phyloP scores from a whole-genome alignment of 2,113 vertebrate genomes.

The Xiphias gladius region DNA sequence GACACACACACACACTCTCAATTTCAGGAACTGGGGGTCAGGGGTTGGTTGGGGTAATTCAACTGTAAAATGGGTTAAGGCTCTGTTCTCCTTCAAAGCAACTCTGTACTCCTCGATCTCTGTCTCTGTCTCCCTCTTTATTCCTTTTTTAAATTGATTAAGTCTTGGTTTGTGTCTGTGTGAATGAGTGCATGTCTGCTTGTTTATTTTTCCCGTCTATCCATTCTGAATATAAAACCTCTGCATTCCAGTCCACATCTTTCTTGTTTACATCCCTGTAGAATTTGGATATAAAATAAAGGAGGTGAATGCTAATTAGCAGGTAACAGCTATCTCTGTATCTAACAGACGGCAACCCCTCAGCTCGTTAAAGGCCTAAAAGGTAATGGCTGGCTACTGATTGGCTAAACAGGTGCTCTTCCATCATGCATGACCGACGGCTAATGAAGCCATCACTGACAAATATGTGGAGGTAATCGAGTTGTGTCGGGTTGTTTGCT shows the following conservation, averaged over 20 bases:
- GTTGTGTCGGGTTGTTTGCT: conserved; percentile 18
- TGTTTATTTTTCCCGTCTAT: background rate
- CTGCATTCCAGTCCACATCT: background rate
- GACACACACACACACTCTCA: conserved; percentile 33
- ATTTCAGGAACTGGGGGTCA: conserved; percentile 63
- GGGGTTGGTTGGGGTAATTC: conserved; percentile 55
- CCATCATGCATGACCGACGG: conserved; percentile 49
- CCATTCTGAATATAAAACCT: background rate
- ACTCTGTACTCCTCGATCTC: conserved; percentile 38
- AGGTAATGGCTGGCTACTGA: conserved; percentile 45
- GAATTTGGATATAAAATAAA: conserved; percentile 15
- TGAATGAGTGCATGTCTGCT: conserved; percentile 25
- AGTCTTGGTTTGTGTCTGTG: conserved; percentile 31
- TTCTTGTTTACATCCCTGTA: background rate
- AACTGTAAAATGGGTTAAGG: conserved; percentile 74
- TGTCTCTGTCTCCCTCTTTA: background rate
- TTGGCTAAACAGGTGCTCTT: conserved; percentile 44
- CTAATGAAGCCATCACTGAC: conserved; percentile 61
- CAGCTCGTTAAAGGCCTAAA: conserved; percentile 59
- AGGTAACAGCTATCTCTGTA: conserved; percentile 22
- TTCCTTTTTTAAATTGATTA: conserved; percentile 2
- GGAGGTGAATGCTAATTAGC: conserved; percentile 30
- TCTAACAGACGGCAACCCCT: conserved; percentile 48
- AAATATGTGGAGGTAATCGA: conserved; percentile 50
- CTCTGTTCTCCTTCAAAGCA: conserved; percentile 62